Evolutionary conservation across 2,888 invertebrate species (phyloP), one percentile per base, ranked within the genome.

Genomic region (Epirrita christyi): DNA sequence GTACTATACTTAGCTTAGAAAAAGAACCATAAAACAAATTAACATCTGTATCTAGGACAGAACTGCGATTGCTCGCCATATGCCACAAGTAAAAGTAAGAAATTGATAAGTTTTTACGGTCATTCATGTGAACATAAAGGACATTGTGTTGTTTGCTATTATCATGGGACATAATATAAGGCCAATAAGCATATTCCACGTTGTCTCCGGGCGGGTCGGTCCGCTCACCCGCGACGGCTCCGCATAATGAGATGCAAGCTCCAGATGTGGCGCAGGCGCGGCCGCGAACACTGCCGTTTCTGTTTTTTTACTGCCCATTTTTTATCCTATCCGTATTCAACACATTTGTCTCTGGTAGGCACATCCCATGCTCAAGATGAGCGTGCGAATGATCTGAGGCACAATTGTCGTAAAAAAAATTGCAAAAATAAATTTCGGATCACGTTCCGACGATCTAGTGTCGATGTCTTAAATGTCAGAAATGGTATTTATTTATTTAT

Each of bases 261-360:
- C 86, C 91, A 90, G 88, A 90, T 90, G 90, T 84, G 85, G 82
- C 86, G 85, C 90, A 90, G 87, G 84, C 89, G 89, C 84, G 84
- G 83, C 86, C 79, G 78, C 66, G 72, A 78, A 72, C 77, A 74
- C 73, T 75, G 75, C 72, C 76, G 77, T 80, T 86, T 86, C 87
- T 88, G 88, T 83, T 83, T 79, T 75, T 76, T 64, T 59, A 64
- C 70, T 61, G 56, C 72, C 73, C 67, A 81, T 77, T 79, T 82
- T 65, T 68, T 68, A 3, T 58, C 51, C 59, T 64, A 58, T 58
- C 49, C 58, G 21, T 50, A 55, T 55, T 51, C 52, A 58, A 40
- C 51, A 55, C 43, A 40, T 51, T 59, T 50, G 46, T 13, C 54
- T 54, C 44, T 49, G 40, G 28, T 46, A 40, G 38, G 36, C 42